These are phyloP conservation scores for Drosophila subquinaria DNA, from an alignment of 2,888 invertebrate genomes.

Conservation along the genomic window DNA sequence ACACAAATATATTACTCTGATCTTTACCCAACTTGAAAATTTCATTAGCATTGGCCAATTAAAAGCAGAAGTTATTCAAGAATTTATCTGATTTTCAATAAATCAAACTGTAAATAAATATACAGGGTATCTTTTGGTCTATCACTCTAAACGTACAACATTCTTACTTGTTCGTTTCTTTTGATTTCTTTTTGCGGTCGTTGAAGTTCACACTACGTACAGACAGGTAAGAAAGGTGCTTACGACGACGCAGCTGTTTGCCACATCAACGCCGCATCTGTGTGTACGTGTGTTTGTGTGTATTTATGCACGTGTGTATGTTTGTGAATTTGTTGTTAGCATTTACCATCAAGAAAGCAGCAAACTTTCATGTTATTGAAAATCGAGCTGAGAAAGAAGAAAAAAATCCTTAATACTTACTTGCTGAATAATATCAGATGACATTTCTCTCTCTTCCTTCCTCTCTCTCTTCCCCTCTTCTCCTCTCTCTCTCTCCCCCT, in stretches of 20 bases:
- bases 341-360: constrained; percentile 68
- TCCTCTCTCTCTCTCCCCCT: neutral
- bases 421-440: constrained; percentile 71
- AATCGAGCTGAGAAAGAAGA: constrained; percentile 55
- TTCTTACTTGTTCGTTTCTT: constrained; percentile 1
- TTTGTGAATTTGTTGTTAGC: constrained; percentile 58
- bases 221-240: constrained; percentile 48
- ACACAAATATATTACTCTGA: no score
- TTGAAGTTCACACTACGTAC: constrained; percentile 55
- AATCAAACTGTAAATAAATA: no score
- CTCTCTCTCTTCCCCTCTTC: neutral
- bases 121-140: neutral
- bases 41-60: no score
- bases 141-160: no score
- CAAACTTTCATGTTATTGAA: constrained; percentile 78
- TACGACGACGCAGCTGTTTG: constrained; percentile 68
- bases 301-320: neutral
- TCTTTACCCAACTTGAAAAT: no score
- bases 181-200: constrained; percentile 48
- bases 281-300: constrained; percentile 1
- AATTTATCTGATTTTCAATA: no score
- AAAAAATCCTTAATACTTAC: constrained; percentile 65
- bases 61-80: no score
- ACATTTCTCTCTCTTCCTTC: constrained; percentile 36
- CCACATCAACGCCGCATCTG: constrained; percentile 51